Percentiles rank a stretch among this genome's conserved stretches.
Conservation (phyloP, 2,888 invertebrate genomes). For the Steromphala cineraria region DNA sequence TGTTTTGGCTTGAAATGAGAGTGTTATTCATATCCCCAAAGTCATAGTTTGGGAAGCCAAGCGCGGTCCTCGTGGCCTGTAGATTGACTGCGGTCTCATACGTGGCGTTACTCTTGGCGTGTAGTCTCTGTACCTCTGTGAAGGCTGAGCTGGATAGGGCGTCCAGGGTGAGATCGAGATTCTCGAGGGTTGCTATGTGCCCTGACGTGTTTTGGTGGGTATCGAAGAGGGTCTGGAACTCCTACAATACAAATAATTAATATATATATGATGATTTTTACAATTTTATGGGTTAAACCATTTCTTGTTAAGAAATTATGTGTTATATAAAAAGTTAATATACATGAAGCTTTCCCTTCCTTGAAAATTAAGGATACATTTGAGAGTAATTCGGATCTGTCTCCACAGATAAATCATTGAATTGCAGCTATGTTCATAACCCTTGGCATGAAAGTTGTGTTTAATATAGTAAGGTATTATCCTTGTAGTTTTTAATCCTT, state of each 20-base stretch:
- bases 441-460: no score
- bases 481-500: no score
- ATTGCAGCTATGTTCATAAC: no score
- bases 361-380: no score
- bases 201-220: conserved; percentile 1
- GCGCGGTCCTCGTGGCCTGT: background rate
- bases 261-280: no score
- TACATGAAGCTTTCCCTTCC: no score
- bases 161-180: background rate
- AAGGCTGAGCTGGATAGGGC: background rate
- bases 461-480: no score
- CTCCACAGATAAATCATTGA: no score
- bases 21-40: background rate
- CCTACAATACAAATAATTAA: background rate
- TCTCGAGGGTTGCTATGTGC: background rate
- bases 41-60: background rate
- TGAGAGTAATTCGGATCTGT: no score
- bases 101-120: conserved; percentile 1
- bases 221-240: background rate
- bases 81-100: background rate
- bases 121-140: background rate
- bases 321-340: no score
- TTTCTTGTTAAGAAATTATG: no score
- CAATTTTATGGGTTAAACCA: no score
- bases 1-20: background rate